Evolutionary conservation across 64 coral and sea anemone species (phyloP), one percentile per base, ranked within the genome.

Genomic region (Porites lutea): DNA sequence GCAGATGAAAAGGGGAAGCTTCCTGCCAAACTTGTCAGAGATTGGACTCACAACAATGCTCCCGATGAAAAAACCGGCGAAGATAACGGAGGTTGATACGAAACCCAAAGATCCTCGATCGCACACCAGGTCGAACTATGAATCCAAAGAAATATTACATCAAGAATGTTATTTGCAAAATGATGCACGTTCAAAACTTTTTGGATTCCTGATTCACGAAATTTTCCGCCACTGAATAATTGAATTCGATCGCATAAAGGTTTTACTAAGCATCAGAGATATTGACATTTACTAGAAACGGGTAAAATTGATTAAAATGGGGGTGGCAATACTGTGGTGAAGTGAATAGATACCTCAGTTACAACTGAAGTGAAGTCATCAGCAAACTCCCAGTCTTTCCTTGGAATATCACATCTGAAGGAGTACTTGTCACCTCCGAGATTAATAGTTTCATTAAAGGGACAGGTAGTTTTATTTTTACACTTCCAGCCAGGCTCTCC

Each of bases 21-120:
- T 94, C 20, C 92, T 69, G 3, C 92, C 92, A 50, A 89, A 89
- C 67, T 82, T 94, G 75, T 94, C 92, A 15, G 83, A 81, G 16
- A 94, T 48, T 47, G 69, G 47, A 43, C 92, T 82, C 16, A 77
- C 86, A 10, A 78, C 70, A 8, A 89, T 22, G 3, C 66, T 72
- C 4, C 87, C 92, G 6, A 94, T 4, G 0, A 94, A 20, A 66
- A 86, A 94, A 6, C 83, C 65, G 5, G 65, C 77, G 21, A 94
- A 94, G 18, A 89, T 75, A 2, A 94, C 44, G 8, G 92, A 94
- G 23, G 83, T 89, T 8, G 75, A 86, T 12, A 88, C 69, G 66
- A 79, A 83, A 16, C 77, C 92, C 10, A 83, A 64, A 11, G 92
- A 74, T 1, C 86, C 72, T 13, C 79, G 65, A 3, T 94, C 70